Conservation (phyloP, 2,888 invertebrate genomes). For the Drosophila percnosoma region DNA sequence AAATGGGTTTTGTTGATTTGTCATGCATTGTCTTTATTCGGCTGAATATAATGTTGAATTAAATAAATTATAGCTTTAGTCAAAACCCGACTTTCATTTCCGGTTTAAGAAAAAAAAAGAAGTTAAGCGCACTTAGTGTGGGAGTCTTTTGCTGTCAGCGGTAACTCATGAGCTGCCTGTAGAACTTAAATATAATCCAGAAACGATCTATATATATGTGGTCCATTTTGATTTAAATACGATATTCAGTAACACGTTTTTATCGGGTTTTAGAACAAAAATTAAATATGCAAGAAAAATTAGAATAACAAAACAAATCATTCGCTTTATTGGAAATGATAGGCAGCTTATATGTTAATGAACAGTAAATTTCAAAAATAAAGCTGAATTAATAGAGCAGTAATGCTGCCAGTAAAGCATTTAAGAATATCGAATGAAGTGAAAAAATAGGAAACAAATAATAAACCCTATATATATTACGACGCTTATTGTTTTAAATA, state of each 20-base stretch:
- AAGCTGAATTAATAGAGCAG: background rate
- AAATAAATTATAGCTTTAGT: constrained; percentile 68
- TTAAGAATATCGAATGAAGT: background rate
- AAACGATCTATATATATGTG: constrained; percentile 6
- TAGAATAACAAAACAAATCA: background rate
- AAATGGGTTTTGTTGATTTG: constrained; percentile 67
- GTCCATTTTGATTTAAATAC: background rate
- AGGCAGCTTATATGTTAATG: background rate
- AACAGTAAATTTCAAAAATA: background rate
- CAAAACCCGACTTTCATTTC: constrained; percentile 70
- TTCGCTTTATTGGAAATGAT: background rate
- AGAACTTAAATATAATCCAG: constrained; percentile 1
- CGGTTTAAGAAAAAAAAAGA: constrained; percentile 41
- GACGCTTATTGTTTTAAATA: too few species aligned
- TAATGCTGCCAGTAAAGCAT: background rate
- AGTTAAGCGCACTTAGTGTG: constrained; percentile 40
- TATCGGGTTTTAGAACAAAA: background rate
- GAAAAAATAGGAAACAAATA: background rate
- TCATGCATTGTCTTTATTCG: constrained; percentile 72
- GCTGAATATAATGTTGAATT: constrained; percentile 65
- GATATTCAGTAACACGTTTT: background rate
- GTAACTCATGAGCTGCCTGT: constrained; percentile 12
- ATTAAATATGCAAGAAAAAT: background rate
- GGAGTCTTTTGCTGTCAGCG: constrained; percentile 43
- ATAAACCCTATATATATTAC: background rate